Base-by-base conservation (phyloP, 2,113 vertebrate species). In the Chionomys nivalis region DNA sequence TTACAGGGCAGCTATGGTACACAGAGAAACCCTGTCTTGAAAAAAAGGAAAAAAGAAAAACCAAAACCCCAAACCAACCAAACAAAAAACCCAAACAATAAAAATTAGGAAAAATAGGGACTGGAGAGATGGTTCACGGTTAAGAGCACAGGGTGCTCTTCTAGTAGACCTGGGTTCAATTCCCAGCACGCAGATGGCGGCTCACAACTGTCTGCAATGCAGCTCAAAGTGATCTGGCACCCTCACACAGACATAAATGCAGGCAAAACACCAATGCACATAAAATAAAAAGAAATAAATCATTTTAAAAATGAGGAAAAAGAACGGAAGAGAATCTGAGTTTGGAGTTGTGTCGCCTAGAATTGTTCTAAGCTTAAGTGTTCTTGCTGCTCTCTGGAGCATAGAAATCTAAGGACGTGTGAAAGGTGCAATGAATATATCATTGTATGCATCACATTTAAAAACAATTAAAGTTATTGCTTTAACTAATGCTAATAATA, bases 381-480 rank as follows among this genome's bases (percentile, higher is more conserved):
- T 0, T 12, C 42, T 47, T 26, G 16, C 6, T 90, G 24, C 26
- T 87, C 1, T 73, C 7, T 76, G 49, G 33, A 68, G 5, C 0
- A 87, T n/a, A 77, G 5, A 39, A 72, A 87, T 77, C 1, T 7
- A 31, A 47, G 39, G n/a, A 39, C 47, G 7, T 47, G n/a, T 44
- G 33, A 77, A 65, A 26, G 23, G 12, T 31, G n/a, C n/a, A 24
- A 63, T 10, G 61, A 75, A 21, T 49, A 39, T 39, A 33, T 26
- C 6, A 2, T 31, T 82, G 12, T 28, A 68, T 42, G 86, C 47
- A 89, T 70, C 58, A 0, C 58, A 21, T 13, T 81, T 1, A 72
- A 82, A 89, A 95, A 76, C 78, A 73, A 70, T 33, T 33, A 85
- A 72, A 61, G 17, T 70, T 49, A 93, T 75, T 89, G 52, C 42